phyloP scores from a whole-genome alignment of 2,888 invertebrate species.

The Buathra laborator region DNA sequence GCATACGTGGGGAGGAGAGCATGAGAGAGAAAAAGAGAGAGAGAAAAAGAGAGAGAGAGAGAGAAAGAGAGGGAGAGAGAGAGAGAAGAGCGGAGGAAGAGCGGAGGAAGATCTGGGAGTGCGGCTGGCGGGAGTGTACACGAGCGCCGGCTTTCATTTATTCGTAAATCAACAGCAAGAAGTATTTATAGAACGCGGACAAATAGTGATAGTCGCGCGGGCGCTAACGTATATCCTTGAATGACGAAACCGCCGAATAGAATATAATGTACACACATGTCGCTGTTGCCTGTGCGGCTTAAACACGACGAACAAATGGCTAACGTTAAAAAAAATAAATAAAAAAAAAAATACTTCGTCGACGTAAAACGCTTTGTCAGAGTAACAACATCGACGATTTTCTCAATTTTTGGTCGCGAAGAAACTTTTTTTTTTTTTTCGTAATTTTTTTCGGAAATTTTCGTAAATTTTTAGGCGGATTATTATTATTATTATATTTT shows the following conservation, averaged over 20 bases:
- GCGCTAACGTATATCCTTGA: constrained; percentile 78
- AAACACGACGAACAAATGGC: constrained; percentile 18
- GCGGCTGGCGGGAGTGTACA: constrained; percentile 64
- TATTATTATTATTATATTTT: no score
- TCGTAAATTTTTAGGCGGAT: neutral
- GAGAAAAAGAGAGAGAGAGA: no score
- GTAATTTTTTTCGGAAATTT: no score
- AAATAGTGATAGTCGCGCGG: constrained; percentile 82
- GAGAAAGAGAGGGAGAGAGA: neutral
- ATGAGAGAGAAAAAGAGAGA: neutral
- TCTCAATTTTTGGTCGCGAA: neutral
- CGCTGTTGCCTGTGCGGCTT: constrained; percentile 18
- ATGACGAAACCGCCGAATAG: constrained; percentile 78
- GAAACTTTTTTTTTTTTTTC: neutral
- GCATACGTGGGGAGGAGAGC: constrained; percentile 38
- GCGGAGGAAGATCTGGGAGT: constrained; percentile 53
- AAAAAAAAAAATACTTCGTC: neutral
- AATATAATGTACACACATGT: constrained; percentile 71
- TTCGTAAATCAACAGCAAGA: constrained; percentile 82
- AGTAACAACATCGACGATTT: neutral
- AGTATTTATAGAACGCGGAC: constrained; percentile 83
- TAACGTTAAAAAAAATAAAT: constrained; percentile 13
- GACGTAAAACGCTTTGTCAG: neutral
- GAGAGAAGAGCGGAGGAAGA: constrained; percentile 40
- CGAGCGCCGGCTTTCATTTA: constrained; percentile 80